Evolutionary conservation across 1,140 invertebrate species (phyloP), one percentile per base, ranked within the genome.

Genomic region (Sarcophaga peregrina): DNA sequence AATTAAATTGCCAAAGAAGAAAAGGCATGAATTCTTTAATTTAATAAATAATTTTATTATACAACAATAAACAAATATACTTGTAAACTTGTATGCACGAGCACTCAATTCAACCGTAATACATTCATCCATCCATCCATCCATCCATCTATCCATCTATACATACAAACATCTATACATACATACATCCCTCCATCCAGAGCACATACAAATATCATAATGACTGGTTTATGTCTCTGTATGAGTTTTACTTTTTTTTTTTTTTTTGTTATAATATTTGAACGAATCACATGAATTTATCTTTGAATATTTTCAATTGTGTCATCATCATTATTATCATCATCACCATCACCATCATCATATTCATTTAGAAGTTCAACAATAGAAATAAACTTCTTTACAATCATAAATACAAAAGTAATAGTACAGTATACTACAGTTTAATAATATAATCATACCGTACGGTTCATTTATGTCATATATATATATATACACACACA

Each of bases 361-460:
- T 76, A 76, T 76, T 76, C 74, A 76, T 48, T 76, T 76, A 76
- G 74, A 76, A 76, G 13, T 76, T 48, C 10, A 15, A 74, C 73
- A 74, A 74, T 74, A 74, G 73, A 74, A 58, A 58, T 58, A n/a
- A 37, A 68, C 62, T 68, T 68, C 62, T 20, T 68, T 20, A 25
- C 20, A 9, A 20, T 20, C 62, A 25, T 20, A 20, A 10, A 17
- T 68, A 68, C 62, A 62, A 8, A 62, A 62, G 15, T 58, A 58
- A 13, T 58, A 7, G 20, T 25, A 20, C n/a, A 68, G 7, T 68
- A 20, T 8, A 52, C 5, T 68, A 68, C n/a, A 25, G 25, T 37
- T 37, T 37, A 37, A 37, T 37, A 37, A 37, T 37, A 37, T 37
- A 37, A 37, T 37, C 25, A 37, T 37, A 37, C 1, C 25, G 25